Evolutionary conservation across 2,888 invertebrate genomes (phyloP).

Genomic region (Gymnocheta viridis): DNA sequence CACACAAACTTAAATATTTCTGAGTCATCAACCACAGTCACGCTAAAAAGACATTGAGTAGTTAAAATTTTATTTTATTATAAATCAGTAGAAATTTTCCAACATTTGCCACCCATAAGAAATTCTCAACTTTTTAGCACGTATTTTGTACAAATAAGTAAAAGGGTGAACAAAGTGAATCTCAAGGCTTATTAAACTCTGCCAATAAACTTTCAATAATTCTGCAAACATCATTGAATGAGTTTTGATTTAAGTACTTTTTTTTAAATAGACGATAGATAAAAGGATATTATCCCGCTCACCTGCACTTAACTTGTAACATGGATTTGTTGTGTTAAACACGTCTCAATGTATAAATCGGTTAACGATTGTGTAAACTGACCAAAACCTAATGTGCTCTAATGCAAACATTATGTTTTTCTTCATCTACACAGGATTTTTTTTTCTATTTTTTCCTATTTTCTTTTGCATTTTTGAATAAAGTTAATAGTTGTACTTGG

Average conservation of each 20-base stretch:
- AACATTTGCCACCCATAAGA: background rate
- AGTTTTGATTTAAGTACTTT: slow-evolving; percentile 30
- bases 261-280: background rate
- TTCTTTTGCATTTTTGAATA: background rate
- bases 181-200: background rate
- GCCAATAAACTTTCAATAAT: slow-evolving; percentile 10
- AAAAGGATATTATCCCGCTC: background rate
- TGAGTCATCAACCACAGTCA: background rate
- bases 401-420: slow-evolving; percentile 59
- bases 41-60: background rate
- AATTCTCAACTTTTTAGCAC: background rate
- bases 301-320: slow-evolving; percentile 46
- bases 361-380: slow-evolving; percentile 50
- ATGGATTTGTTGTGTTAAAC: slow-evolving; percentile 44
- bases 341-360: slow-evolving; percentile 47
- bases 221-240: background rate
- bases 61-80: background rate
- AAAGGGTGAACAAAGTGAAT: background rate
- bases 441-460: background rate
- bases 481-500: slow-evolving; percentile 14
- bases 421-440: background rate
- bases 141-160: background rate
- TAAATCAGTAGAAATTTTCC: background rate
- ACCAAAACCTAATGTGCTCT: slow-evolving; percentile 44
- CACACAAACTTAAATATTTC: no score